Evolutionary conservation across 92 coral and sea anemone genomes (phyloP).

Genomic region (Actinostola sp.): DNA sequence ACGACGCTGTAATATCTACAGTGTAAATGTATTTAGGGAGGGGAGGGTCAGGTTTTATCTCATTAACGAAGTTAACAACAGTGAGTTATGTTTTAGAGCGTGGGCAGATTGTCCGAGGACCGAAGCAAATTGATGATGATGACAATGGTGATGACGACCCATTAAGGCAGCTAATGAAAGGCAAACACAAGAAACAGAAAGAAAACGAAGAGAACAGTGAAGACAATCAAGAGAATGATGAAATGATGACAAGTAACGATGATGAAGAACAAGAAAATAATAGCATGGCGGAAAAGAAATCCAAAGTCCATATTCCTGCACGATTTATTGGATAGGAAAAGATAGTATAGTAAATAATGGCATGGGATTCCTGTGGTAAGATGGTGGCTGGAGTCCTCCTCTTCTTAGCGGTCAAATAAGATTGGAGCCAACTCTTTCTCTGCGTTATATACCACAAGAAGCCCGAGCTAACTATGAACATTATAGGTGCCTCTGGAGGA

Average conservation of each 20-base stretch:
- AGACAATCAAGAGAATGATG: conserved; percentile 27
- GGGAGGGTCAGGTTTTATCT: too few species aligned
- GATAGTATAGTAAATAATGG: background rate
- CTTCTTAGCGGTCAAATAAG: too few species aligned
- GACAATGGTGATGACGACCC: conserved; percentile 56
- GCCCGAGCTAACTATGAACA: too few species aligned
- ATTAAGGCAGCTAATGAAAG: conserved; percentile 50
- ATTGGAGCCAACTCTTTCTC: too few species aligned
- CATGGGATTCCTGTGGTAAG: background rate
- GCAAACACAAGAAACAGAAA: conserved; percentile 31
- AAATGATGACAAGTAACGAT: conserved; percentile 12
- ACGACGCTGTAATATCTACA: too few species aligned
- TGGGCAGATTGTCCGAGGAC: conserved; percentile 28
- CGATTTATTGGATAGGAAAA: conserved; percentile 23
- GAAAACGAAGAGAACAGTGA: conserved; percentile 2
- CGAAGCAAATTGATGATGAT: conserved; percentile 41
- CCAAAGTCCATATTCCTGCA: conserved; percentile 18
- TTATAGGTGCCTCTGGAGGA: too few species aligned
- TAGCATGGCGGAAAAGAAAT: conserved; percentile 30
- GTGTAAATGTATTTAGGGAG: background rate
- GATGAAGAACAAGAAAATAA: conserved; percentile 33
- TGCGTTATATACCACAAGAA: too few species aligned
- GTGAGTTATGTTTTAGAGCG: conserved; percentile 2
- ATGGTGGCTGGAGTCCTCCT: too few species aligned
- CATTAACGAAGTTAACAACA: too few species aligned